phyloP scores from a whole-genome alignment of 2,113 vertebrate species.

The Gobio gobio region DNA sequence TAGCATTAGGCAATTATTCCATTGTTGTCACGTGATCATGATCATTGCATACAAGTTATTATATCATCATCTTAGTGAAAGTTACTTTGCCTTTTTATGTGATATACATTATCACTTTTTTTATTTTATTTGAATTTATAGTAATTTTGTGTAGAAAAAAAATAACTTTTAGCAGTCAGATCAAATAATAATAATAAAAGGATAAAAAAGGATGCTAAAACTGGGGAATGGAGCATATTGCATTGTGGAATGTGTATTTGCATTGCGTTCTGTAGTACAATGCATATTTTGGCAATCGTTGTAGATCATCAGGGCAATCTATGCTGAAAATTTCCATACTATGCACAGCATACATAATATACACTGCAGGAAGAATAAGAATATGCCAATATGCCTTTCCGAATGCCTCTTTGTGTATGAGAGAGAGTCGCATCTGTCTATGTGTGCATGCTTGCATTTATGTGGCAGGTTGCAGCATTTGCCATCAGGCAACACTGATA shows the following conservation, averaged over 20 bases:
- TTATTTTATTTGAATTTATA: background rate
- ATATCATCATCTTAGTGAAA: background rate
- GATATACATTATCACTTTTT: background rate
- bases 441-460: slow-evolving; percentile 8
- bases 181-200: background rate
- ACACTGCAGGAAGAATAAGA: background rate
- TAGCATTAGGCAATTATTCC: background rate
- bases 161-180: background rate
- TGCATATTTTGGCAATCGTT: background rate
- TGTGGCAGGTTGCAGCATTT: background rate
- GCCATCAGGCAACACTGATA: slow-evolving; percentile 28
- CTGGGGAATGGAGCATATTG: background rate
- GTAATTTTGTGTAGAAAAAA: background rate
- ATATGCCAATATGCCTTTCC: background rate
- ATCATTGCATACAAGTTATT: background rate
- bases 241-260: background rate
- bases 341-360: background rate
- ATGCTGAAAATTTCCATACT: background rate
- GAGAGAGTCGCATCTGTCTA: background rate
- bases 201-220: background rate
- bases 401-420: background rate
- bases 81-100: background rate
- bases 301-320: background rate
- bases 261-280: background rate
- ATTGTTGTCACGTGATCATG: background rate